Evolutionary conservation across 2,113 vertebrate species (phyloP), one percentile per base, ranked within the genome.

Genomic region (Ceuthmochares aereus): DNA sequence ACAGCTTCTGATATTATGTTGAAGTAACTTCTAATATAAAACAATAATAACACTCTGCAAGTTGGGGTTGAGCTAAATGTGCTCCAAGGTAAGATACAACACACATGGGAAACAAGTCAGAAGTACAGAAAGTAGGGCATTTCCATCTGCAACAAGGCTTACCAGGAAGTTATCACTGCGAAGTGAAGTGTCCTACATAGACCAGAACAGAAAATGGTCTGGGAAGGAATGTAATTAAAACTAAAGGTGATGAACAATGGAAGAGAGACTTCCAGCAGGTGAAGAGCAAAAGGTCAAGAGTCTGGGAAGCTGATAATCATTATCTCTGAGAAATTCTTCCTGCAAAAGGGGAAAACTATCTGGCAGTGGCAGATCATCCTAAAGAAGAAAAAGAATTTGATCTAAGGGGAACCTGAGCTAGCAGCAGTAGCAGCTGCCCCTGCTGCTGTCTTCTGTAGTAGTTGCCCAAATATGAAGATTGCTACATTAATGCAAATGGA

Each of bases 171-270:
- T 92, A 72, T 34, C 70, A 27, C 79, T 92, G 83, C 83, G 86
- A 66, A 87, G 68, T 84, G 21, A 92, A 89, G 79, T 93, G 91
- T 74, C 87, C 96, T 93, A 85, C 85, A 95, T 95, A 95, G 77
- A 73, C 91, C 79, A 76, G 87, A 94, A 94, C 85, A 96, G 94
- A 97, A 96, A 97, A 96, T 89, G 84, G 77, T 76, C 69, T 92
- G 93, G 95, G 94, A 96, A 95, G 91, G 95, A 96, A 94, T 52
- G 58, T 95, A 97, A 95, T 97, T 96, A 96, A 97, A 98, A 97
- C 94, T 96, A 93, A 97, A 97, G 95, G 83, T 76, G 92, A 96
- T 45, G 86, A 93, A 80, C 95, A 96, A 96, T 93, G 88, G 82
- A 80, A 91, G 43, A 91, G 88, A 72, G 89, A 75, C 84, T 93